Percentiles rank a stretch among this genome's conserved stretches.
phyloP scores from a whole-genome alignment of 2,113 vertebrate species.

The Cacatua alba region DNA sequence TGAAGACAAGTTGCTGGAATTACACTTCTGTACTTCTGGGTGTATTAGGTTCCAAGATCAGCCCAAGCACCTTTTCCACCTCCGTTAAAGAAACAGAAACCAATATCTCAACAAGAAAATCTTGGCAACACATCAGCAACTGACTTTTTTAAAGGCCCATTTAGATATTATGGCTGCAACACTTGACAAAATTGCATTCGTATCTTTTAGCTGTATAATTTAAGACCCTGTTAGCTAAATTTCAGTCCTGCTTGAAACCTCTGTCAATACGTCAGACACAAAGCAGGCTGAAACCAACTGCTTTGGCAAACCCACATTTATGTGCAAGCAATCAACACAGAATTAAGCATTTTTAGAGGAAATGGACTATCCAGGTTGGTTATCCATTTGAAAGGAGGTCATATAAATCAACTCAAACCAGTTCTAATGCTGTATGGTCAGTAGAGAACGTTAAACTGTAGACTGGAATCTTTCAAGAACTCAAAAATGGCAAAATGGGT shows the following conservation, averaged over 20 bases:
- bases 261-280: neutral
- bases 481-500: neutral
- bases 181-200: neutral
- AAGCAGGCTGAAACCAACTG: neutral
- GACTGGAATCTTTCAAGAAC: neutral
- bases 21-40: neutral
- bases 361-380: neutral
- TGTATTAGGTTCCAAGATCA: neutral
- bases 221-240: neutral
- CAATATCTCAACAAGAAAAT: neutral
- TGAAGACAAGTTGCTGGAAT: neutral
- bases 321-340: neutral
- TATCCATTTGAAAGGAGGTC: neutral
- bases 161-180: neutral
- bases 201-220: neutral
- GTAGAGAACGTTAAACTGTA: neutral
- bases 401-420: neutral
- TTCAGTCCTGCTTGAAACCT: neutral
- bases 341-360: neutral
- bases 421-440: neutral
- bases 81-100: neutral
- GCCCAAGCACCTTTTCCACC: neutral
- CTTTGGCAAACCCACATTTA: neutral
- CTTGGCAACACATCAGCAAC: neutral
- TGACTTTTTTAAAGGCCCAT: neutral